These are phyloP conservation scores for Bostrychus sinensis DNA, from an alignment of 2,113 vertebrate genomes.

Conservation along the genomic window DNA sequence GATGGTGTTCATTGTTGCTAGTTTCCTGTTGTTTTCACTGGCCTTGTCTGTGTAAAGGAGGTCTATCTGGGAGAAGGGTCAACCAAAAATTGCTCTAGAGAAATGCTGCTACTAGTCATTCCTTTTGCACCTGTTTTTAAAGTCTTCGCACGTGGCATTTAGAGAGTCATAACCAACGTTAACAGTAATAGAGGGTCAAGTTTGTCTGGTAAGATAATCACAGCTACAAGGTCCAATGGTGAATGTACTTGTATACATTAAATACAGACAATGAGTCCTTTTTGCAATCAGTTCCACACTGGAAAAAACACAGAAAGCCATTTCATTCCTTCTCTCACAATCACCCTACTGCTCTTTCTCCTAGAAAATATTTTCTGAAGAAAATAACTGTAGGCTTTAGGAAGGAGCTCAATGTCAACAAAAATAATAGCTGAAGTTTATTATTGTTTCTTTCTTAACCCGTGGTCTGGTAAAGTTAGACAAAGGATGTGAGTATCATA, in stretches of 20 bases:
- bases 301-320: background rate
- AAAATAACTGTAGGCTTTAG: background rate
- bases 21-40: slow-evolving; percentile 71
- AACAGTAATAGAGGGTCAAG: background rate
- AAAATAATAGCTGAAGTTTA: no score
- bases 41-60: slow-evolving; percentile 33
- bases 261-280: background rate
- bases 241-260: background rate
- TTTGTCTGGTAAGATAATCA: background rate
- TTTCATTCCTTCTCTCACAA: background rate
- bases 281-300: background rate
- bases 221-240: background rate
- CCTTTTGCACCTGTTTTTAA: slow-evolving; percentile 45
- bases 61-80: slow-evolving; percentile 53
- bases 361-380: no score
- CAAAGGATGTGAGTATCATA: no score
- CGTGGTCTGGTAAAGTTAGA: no score
- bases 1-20: slow-evolving; percentile 60
- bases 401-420: background rate
- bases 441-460: no score
- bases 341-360: no score
- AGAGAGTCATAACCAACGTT: background rate
- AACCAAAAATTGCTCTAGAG: background rate
- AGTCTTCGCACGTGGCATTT: slow-evolving; percentile 10
- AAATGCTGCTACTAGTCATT: slow-evolving; percentile 22